These are phyloP conservation scores for Brachyalestes nurse DNA, from an alignment of 2,797 vertebrate genomes.

Conservation along the genomic window DNA sequence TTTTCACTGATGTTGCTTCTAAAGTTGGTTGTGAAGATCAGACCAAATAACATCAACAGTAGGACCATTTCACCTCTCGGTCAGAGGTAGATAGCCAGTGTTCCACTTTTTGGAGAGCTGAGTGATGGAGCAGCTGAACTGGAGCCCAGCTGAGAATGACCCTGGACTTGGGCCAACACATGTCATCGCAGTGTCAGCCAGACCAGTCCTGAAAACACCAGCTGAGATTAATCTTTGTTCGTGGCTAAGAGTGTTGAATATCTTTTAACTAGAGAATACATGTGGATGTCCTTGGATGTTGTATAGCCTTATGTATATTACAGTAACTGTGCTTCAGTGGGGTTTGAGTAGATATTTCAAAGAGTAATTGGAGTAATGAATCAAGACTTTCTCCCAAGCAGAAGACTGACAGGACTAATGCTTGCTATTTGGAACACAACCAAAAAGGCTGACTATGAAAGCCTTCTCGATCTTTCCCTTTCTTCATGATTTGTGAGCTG, in stretches of 20 bases:
- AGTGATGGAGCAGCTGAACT: slow-evolving; percentile 47
- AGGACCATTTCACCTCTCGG: neutral
- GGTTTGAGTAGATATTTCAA: slow-evolving; percentile 1
- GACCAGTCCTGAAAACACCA: slow-evolving; percentile 30
- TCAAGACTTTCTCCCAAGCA: slow-evolving; percentile 4
- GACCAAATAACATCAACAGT: neutral
- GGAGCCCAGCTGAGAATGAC: slow-evolving; percentile 26
- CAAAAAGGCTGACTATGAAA: slow-evolving; percentile 26
- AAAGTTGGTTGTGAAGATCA: neutral
- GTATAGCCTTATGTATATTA: neutral
- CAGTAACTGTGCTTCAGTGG: neutral
- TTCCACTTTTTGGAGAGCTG: slow-evolving; percentile 2
- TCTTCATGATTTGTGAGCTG: slow-evolving; percentile 33
- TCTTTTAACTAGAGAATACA: slow-evolving; percentile 5
- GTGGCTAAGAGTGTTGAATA: slow-evolving; percentile 4
- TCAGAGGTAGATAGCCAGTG: slow-evolving; percentile 10
- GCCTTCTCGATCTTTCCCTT: neutral
- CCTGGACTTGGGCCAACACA: slow-evolving; percentile 25
- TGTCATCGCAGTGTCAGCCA: slow-evolving; percentile 22
- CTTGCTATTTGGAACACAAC: slow-evolving; percentile 17
- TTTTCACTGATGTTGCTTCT: neutral
- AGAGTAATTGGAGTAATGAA: neutral
- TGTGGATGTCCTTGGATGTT: neutral
- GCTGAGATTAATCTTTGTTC: slow-evolving; percentile 22
- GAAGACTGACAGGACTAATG: slow-evolving; percentile 16